Conservation (phyloP, 2,113 vertebrate species). For the Cryptomyrus ogoouensis region DNA sequence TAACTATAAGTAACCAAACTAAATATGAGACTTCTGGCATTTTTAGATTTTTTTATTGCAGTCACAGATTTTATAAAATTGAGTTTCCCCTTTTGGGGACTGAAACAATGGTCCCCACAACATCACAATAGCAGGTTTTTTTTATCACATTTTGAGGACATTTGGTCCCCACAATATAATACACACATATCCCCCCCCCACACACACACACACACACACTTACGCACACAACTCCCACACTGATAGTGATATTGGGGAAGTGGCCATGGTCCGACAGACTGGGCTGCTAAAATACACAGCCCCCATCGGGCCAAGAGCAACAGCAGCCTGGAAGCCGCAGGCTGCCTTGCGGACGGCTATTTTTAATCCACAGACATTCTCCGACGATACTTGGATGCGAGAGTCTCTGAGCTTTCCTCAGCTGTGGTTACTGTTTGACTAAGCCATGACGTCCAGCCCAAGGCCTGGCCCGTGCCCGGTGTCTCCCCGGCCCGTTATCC, state of each 20-base stretch:
- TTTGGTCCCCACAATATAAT: neutral
- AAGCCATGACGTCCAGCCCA: neutral
- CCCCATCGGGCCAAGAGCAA: neutral
- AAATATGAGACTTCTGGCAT: neutral
- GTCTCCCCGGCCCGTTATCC: neutral
- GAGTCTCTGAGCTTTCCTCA: neutral
- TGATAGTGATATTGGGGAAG: neutral
- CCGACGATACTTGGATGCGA: neutral
- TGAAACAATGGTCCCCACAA: neutral
- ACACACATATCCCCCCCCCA: neutral
- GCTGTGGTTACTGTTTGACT: neutral
- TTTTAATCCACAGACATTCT: slow-evolving; percentile 1
- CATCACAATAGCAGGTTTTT: neutral
- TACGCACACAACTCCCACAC: neutral
- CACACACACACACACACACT: neutral
- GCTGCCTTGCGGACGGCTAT: neutral
- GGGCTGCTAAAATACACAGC: neutral
- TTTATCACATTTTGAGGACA: neutral
- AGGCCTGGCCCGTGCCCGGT: neutral
- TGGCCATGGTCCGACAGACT: neutral
- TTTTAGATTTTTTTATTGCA: neutral
- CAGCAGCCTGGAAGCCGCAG: neutral
- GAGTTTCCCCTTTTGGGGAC: neutral
- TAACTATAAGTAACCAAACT: neutral
- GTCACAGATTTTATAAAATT: neutral